phyloP scores from a whole-genome alignment of 2,113 vertebrate species.

The Cichladusa arquata region DNA sequence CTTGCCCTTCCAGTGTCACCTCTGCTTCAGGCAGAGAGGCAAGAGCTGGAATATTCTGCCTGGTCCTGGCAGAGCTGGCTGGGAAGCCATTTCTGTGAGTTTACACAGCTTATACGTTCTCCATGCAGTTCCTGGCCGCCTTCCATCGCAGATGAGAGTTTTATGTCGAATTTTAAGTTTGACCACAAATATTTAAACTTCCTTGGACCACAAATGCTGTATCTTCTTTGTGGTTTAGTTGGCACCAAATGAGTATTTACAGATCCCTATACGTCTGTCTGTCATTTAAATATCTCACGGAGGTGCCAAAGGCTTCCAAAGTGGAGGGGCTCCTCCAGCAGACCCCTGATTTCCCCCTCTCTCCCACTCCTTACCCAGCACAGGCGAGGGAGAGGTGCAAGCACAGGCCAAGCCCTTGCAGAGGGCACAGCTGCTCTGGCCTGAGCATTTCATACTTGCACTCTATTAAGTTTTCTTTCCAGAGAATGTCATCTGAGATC shows the following conservation, averaged over 20 bases:
- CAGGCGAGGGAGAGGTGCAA: background rate
- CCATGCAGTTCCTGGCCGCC: constrained; percentile 67
- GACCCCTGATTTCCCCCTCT: background rate
- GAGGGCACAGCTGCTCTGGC: constrained; percentile 7
- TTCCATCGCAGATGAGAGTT: constrained; percentile 74
- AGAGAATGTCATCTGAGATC: constrained; percentile 51
- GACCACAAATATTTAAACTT: constrained; percentile 82
- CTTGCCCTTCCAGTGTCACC: background rate
- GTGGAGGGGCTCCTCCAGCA: constrained; percentile 5
- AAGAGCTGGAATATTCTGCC: constrained; percentile 27
- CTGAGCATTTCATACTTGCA: constrained; percentile 21
- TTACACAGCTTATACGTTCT: constrained; percentile 59
- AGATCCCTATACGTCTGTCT: constrained; percentile 74
- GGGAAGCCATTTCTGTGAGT: constrained; percentile 51
- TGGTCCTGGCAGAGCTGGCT: background rate
- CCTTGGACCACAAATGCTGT: constrained; percentile 74
- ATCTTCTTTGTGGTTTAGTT: constrained; percentile 76
- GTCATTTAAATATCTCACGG: constrained; percentile 74
- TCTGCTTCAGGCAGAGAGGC: background rate
- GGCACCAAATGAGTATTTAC: constrained; percentile 69
- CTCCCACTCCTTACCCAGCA: background rate
- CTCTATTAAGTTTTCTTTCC: constrained; percentile 23
- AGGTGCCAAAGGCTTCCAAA: constrained; percentile 67
- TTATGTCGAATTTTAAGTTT: constrained; percentile 77
- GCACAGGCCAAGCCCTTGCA: background rate